Percentiles rank a stretch among this genome's conserved stretches.
Evolutionary conservation across 1,140 invertebrate genomes (phyloP).

Genomic region (Platorchestia sp.): DNA sequence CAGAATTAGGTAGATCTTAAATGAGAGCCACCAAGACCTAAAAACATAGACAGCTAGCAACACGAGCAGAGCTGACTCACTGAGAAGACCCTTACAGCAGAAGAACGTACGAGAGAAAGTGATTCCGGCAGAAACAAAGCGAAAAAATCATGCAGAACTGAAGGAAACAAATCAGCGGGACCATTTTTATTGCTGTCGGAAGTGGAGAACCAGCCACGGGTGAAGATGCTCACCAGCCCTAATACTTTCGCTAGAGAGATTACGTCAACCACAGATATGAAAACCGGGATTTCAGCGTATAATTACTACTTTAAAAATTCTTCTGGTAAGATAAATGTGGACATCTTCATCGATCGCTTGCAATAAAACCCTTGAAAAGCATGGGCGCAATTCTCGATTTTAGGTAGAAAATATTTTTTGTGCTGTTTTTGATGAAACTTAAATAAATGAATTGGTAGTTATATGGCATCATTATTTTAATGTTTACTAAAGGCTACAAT

Average conservation of each 20-base stretch:
- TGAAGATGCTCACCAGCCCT: neutral
- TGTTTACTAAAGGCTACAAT: no score
- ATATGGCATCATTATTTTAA: no score
- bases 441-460: no score
- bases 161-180: neutral
- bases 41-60: neutral
- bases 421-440: no score
- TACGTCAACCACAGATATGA: neutral
- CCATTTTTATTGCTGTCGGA: constrained; percentile 19
- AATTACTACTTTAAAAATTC: no score
- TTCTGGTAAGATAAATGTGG: no score
- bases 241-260: neutral
- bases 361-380: neutral
- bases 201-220: neutral
- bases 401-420: neutral
- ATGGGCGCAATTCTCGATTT: neutral
- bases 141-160: constrained; percentile 1
- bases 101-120: constrained; percentile 14
- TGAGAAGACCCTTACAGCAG: neutral
- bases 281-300: neutral
- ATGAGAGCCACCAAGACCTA: neutral
- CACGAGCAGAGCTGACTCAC: neutral
- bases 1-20: neutral
- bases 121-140: constrained; percentile 9
- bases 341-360: neutral